Base-by-base conservation (phyloP, 2,113 vertebrate species). In the Oncorhynchus nerka region DNA sequence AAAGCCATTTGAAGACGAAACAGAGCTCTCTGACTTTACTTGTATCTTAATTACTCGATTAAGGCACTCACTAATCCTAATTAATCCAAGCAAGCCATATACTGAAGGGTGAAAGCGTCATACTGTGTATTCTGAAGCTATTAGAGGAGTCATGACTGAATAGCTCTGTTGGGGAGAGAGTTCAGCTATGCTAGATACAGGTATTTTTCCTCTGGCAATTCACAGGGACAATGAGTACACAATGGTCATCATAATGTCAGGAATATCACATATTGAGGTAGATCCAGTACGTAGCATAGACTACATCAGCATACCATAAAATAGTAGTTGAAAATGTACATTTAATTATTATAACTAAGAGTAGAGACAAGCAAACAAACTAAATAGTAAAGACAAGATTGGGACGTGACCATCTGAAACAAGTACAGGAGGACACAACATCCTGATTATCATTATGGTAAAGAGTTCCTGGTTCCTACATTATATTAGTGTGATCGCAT, bases 401-500 rank as follows among this genome's bases (percentile, higher is more conserved):
- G 55, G n/a, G n/a, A 16, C 34, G 48, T 88, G 34, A 83, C 3
- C 72, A 74, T 82, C 79, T 86, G 85, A 83, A 82, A 72, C 34
- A 34, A 34, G 34, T 34, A 34, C 34, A 34, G 34, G 34, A 81
- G 75, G 81, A 28, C 30, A 28, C 30, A 80, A 90, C 90, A 90
- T 88, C 86, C 84, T 81, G 77, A 75, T 34, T 71, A 32, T 68
- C 32, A 77, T 66, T 49, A 70, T 20, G 30, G 71, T 76, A 85
- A 80, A 89, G 83, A 82, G 82, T 79, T 51, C 80, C 77, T 85
- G 20, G 74, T 76, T 28, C 80, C 74, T 86, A 51, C 78, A 84
- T 89, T 88, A 86, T 72, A 84, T 90, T 57, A 65, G 73, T 5
- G 57, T 61, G 57, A 55, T 75, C 67, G 24, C 51, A 30, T 74